Evolutionary conservation across 2,888 invertebrate species (phyloP).

Genomic region (Pterostichus madidus): DNA sequence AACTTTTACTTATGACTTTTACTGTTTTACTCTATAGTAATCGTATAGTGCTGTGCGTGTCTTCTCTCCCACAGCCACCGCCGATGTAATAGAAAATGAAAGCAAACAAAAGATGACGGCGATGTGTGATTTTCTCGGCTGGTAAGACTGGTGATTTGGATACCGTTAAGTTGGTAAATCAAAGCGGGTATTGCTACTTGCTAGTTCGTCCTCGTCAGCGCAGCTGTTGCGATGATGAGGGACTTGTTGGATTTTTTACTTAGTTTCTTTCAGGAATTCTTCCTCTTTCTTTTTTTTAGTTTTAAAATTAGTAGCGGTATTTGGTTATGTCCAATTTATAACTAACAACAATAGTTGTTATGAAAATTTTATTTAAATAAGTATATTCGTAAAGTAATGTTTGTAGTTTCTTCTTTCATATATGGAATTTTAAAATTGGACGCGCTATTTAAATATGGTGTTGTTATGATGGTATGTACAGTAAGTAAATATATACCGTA

Average conservation of each 20-base stretch:
- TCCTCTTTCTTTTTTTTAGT: too few relatives aligned
- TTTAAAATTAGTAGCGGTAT: too few relatives aligned
- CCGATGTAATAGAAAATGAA: conserved; percentile 57
- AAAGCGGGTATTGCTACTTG: conserved; percentile 33
- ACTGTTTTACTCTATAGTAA: conserved; percentile 41
- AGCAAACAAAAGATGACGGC: conserved; percentile 55
- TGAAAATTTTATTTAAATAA: too few relatives aligned
- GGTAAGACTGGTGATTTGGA: conserved; percentile 17
- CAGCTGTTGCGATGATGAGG: conserved; percentile 31
- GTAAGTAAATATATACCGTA: too few relatives aligned
- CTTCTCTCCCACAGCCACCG: conserved; percentile 54
- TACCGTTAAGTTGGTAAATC: conserved; percentile 61
- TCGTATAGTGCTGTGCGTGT: conserved; percentile 27
- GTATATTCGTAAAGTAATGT: too few relatives aligned
- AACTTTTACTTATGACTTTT: conserved; percentile 65
- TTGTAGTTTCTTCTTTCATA: too few relatives aligned
- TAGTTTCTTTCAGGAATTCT: too few relatives aligned
- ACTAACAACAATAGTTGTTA: too few relatives aligned
- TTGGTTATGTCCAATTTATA: too few relatives aligned
- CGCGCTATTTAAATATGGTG: too few relatives aligned
- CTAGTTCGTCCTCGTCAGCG: background rate
- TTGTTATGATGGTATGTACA: too few relatives aligned
- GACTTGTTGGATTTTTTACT: background rate
- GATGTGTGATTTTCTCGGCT: conserved; percentile 57
- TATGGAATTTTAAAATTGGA: too few relatives aligned